Percentiles rank a stretch among this genome's conserved stretches.
phyloP scores from a whole-genome alignment of 2,113 vertebrate species.

The Motacilla tschutschensis region DNA sequence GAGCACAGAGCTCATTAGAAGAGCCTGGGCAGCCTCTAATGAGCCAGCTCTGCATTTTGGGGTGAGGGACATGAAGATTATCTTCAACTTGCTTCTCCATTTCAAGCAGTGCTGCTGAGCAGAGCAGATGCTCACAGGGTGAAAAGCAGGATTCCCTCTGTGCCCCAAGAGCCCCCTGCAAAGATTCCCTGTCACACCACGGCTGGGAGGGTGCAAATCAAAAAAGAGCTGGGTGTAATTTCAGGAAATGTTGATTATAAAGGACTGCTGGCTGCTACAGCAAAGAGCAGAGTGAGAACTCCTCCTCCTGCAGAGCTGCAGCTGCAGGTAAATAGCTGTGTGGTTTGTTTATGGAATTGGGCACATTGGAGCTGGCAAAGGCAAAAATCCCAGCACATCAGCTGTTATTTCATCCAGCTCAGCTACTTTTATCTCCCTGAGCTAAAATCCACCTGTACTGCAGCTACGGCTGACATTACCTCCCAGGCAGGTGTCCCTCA shows the following conservation, averaged over 20 bases:
- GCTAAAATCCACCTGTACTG: not conserved
- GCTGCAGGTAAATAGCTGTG: not conserved
- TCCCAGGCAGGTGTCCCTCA: not conserved
- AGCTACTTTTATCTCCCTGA: not conserved
- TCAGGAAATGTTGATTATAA: not conserved
- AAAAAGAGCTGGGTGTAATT: not conserved
- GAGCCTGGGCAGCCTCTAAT: not conserved
- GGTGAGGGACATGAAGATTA: not conserved
- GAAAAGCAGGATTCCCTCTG: not conserved
- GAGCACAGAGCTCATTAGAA: rapidly evolving
- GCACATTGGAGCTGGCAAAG: not conserved
- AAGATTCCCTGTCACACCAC: rapidly evolving
- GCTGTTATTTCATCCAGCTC: not conserved
- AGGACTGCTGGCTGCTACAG: not conserved
- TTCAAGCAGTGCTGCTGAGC: not conserved
- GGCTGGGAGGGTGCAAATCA: not conserved
- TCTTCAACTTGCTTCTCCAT: not conserved
- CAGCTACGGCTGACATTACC: not conserved
- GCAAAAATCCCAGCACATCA: not conserved
- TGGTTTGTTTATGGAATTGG: not conserved
- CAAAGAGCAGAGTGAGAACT: not conserved
- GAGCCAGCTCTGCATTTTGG: not conserved
- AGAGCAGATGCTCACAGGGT: not conserved
- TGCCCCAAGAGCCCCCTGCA: not conserved
- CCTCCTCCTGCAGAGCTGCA: not conserved